A percentile compares a stretch with the other conserved stretches of the same genome.
Evolutionary conservation across 2,797 vertebrate species (phyloP).

Genomic region (Heliangelus exortis): DNA sequence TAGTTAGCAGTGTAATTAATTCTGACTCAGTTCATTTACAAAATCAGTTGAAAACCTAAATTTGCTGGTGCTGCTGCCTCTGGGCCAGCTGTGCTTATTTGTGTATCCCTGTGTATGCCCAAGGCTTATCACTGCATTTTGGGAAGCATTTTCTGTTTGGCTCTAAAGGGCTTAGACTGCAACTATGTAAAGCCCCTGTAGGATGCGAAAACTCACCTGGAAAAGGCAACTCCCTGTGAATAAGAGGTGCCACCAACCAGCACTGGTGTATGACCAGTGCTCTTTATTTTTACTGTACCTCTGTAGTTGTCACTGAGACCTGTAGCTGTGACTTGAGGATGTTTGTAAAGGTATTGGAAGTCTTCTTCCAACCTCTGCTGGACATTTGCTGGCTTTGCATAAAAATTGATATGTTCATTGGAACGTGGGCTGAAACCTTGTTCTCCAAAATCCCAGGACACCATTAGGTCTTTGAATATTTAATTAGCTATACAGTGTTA

Average conservation of each 20-base stretch:
- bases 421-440: neutral
- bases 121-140: neutral
- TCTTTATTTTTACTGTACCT: neutral
- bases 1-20: neutral
- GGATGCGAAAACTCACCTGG: neutral
- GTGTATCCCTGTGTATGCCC: neutral
- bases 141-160: neutral
- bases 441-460: neutral
- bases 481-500: neutral
- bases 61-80: neutral
- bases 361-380: neutral
- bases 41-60: slow-evolving; percentile 4
- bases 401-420: neutral
- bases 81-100: slow-evolving; percentile 4
- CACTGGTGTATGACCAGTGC: neutral
- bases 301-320: neutral
- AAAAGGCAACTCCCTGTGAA: neutral
- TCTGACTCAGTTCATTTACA: slow-evolving; percentile 1
- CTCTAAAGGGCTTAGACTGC: neutral
- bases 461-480: neutral
- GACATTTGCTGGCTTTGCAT: neutral
- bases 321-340: neutral
- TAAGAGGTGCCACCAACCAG: neutral
- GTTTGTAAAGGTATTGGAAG: neutral
- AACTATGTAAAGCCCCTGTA: neutral